phyloP scores from a whole-genome alignment of 2,888 invertebrate genomes.

The Drosophila quinaria region DNA sequence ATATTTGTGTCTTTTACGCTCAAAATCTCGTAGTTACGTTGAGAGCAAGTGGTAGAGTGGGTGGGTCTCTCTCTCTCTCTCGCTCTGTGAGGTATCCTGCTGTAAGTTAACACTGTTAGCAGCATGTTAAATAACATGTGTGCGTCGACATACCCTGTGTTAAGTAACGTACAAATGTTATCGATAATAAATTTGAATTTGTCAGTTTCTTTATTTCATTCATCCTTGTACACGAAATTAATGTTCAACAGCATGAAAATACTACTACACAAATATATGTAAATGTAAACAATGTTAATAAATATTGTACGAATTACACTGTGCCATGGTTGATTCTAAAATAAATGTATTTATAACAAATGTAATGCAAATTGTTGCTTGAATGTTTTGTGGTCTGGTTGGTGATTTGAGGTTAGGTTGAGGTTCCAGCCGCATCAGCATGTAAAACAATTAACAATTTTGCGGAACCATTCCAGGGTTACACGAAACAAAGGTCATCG shows the following conservation, averaged over 20 bases:
- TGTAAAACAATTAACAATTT: conserved; percentile 75
- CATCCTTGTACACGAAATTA: conserved; percentile 68
- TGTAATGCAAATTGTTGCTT: conserved; percentile 21
- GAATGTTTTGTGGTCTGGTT: conserved; percentile 27
- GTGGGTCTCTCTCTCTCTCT: background rate
- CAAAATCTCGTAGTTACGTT: background rate
- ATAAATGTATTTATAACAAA: conserved; percentile 34
- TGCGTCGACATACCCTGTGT: conserved; percentile 25
- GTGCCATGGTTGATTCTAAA: conserved; percentile 36
- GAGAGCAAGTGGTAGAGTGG: background rate
- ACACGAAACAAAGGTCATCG: conserved; percentile 44
- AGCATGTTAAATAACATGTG: conserved; percentile 32
- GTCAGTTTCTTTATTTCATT: conserved; percentile 77
- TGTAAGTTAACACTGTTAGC: conserved; percentile 31
- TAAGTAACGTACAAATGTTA: conserved; percentile 20
- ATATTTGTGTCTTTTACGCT: background rate
- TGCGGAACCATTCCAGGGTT: conserved; percentile 69
- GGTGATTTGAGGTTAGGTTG: conserved; percentile 54
- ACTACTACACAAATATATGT: conserved; percentile 62
- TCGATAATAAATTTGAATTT: conserved; percentile 55
- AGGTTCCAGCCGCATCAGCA: conserved; percentile 63
- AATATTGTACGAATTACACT: conserved; percentile 69
- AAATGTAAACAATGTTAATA: conserved; percentile 74
- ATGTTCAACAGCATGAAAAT: conserved; percentile 70
- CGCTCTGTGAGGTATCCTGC: conserved; percentile 5